Conservation (phyloP, 2,113 vertebrate species). For the Excalfactoria chinensis region DNA sequence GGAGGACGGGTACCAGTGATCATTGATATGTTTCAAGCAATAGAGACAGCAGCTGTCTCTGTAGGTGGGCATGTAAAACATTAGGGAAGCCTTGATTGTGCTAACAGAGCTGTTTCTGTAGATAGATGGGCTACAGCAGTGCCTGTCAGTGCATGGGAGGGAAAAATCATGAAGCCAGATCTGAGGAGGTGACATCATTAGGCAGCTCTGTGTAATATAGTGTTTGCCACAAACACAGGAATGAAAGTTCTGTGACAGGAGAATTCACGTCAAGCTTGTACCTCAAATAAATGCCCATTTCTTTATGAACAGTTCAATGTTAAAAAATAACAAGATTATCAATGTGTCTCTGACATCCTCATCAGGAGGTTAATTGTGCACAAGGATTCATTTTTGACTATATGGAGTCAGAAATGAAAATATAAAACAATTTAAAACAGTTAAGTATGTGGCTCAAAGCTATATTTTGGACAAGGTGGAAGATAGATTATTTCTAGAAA, state of each 20-base stretch:
- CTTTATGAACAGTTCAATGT: not conserved
- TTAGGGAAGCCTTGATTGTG: not conserved
- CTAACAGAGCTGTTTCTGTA: conserved; percentile 18
- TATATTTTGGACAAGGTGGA: not conserved
- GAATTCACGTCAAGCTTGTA: not conserved
- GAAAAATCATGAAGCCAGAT: not conserved
- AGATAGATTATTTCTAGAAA: not conserved
- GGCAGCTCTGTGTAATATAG: not conserved
- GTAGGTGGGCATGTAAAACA: not conserved
- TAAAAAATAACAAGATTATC: not conserved
- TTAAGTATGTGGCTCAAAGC: not conserved
- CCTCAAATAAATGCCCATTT: not conserved
- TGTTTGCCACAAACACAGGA: not conserved
- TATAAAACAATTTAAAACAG: not conserved
- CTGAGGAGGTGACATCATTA: not conserved
- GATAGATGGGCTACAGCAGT: not conserved
- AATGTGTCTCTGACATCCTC: not conserved
- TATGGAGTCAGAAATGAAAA: not conserved
- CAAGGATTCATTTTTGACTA: not conserved
- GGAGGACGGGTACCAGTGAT: not conserved
- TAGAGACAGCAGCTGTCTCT: not conserved
- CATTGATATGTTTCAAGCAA: not conserved
- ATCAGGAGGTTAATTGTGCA: not conserved
- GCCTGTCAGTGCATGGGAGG: not conserved
- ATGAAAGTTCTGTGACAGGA: not conserved